A percentile compares a stretch with the other conserved stretches of the same genome.
phyloP scores from a whole-genome alignment of 2,797 vertebrate genomes.

The Syngnathus rostellatus region DNA sequence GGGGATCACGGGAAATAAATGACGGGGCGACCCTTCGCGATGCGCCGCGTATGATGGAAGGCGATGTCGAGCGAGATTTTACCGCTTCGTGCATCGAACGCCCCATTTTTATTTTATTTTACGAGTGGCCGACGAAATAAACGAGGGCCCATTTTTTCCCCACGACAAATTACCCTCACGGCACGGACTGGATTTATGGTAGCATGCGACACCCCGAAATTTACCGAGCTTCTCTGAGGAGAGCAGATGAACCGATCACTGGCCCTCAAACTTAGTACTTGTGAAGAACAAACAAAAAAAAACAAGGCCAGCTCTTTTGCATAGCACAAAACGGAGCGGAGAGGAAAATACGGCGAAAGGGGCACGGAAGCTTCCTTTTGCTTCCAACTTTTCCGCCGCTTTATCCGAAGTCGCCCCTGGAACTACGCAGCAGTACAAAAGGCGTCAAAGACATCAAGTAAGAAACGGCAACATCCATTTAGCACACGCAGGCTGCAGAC shows the following conservation, averaged over 20 bases:
- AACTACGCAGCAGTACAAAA: conserved; percentile 54
- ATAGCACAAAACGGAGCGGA: conserved; percentile 5
- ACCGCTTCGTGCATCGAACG: conserved; percentile 47
- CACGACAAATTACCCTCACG: conserved; percentile 55
- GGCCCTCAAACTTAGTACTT: neutral
- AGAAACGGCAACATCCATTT: conserved; percentile 50
- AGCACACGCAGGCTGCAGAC: conserved; percentile 34
- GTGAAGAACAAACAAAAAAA: too few species aligned
- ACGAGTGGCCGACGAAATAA: conserved; percentile 31
- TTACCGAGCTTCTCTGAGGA: conserved; percentile 44
- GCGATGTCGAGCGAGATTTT: conserved; percentile 49
- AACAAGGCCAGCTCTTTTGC: neutral
- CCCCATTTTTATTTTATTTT: conserved; percentile 48
- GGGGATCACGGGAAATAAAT: conserved; percentile 60
- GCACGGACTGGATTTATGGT: conserved; percentile 59
- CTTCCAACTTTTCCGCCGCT: conserved; percentile 43
- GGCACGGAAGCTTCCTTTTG: conserved; percentile 21
- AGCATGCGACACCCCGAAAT: conserved; percentile 55
- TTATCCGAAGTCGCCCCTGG: conserved; percentile 26
- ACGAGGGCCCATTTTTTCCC: conserved; percentile 30
- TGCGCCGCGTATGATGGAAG: conserved; percentile 67
- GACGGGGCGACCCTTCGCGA: conserved; percentile 43
- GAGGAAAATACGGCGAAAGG: neutral
- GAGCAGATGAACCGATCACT: conserved; percentile 6
- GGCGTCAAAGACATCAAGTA: conserved; percentile 49